A percentile compares a stretch with the other conserved stretches of the same genome.
Evolutionary conservation across 2,888 invertebrate species (phyloP).

Genomic region (Cephus spinipes): DNA sequence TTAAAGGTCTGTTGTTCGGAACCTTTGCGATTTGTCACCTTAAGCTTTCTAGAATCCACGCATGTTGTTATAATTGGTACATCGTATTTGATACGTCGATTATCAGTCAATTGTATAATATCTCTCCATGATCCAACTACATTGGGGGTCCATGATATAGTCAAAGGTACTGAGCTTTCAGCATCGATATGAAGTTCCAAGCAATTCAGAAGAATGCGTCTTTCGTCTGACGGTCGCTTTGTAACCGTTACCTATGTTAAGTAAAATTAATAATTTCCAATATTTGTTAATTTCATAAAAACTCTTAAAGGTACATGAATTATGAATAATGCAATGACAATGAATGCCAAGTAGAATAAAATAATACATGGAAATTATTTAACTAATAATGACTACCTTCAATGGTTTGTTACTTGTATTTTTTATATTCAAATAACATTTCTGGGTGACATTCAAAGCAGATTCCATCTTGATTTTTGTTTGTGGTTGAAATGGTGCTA

Average conservation of each 20-base stretch:
- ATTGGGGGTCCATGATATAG: conserved; percentile 75
- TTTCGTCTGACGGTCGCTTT: conserved; percentile 70
- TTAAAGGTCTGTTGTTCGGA: neutral
- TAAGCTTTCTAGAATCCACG: neutral
- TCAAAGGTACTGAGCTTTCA: conserved; percentile 70
- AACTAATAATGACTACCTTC: conserved; percentile 33
- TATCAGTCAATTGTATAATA: conserved; percentile 73
- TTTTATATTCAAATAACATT: conserved; percentile 41
- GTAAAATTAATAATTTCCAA: neutral
- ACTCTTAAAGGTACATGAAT: neutral
- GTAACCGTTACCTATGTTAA: conserved; percentile 67
- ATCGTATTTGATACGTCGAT: conserved; percentile 67
- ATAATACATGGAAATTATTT: conserved; percentile 10
- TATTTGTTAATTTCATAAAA: neutral
- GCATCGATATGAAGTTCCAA: conserved; percentile 70
- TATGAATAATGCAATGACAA: neutral
- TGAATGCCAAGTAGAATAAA: conserved; percentile 10
- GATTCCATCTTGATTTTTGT: conserved; percentile 47
- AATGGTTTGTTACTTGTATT: conserved; percentile 42
- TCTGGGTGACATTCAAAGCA: conserved; percentile 35
- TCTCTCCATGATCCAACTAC: conserved; percentile 73
- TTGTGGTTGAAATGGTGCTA: conserved; percentile 58
- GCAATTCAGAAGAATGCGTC: conserved; percentile 72
- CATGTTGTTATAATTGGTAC: neutral
- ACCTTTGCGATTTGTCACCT: neutral